Percentiles rank a stretch among this genome's conserved stretches.
Evolutionary conservation across 2,888 invertebrate genomes (phyloP).

Genomic region (Oeneis ivallda): DNA sequence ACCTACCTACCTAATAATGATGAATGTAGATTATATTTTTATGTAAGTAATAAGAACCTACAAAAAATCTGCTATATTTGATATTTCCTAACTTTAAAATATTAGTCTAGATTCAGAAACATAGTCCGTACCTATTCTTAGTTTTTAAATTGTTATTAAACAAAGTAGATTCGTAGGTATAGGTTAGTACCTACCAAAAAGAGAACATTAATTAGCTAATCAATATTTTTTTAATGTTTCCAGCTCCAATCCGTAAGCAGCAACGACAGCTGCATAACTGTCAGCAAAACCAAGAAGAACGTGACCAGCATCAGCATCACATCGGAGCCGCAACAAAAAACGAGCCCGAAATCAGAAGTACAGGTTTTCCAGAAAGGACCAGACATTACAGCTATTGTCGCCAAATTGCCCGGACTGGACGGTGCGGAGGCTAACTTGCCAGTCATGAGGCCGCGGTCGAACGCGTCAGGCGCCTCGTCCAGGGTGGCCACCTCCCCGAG

Average conservation of each 20-base stretch:
- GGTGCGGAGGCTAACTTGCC: slow-evolving; percentile 67
- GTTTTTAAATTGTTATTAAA: too few species aligned
- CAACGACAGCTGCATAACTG: slow-evolving; percentile 74
- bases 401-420: slow-evolving; percentile 82
- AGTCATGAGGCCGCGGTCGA: slow-evolving; percentile 77
- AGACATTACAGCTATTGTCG: slow-evolving; percentile 88
- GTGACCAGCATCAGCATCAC: slow-evolving; percentile 88
- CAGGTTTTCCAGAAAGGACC: slow-evolving; percentile 90
- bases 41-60: too few species aligned
- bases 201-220: background rate
- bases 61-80: too few species aligned
- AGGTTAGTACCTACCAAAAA: background rate
- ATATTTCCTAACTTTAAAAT: too few species aligned
- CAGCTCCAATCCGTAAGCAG: slow-evolving; percentile 68
- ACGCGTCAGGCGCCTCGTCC: slow-evolving; percentile 82
- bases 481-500: slow-evolving; percentile 69
- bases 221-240: slow-evolving; percentile 35
- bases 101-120: too few species aligned
- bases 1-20: too few species aligned
- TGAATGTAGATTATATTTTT: too few species aligned
- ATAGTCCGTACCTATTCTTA: too few species aligned
- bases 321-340: slow-evolving; percentile 70
- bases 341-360: slow-evolving; percentile 78
- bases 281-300: slow-evolving; percentile 83
- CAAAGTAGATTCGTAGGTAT: background rate